Base-by-base conservation (phyloP, 23 tunicate genomes). In the Trididemnum clinides region DNA sequence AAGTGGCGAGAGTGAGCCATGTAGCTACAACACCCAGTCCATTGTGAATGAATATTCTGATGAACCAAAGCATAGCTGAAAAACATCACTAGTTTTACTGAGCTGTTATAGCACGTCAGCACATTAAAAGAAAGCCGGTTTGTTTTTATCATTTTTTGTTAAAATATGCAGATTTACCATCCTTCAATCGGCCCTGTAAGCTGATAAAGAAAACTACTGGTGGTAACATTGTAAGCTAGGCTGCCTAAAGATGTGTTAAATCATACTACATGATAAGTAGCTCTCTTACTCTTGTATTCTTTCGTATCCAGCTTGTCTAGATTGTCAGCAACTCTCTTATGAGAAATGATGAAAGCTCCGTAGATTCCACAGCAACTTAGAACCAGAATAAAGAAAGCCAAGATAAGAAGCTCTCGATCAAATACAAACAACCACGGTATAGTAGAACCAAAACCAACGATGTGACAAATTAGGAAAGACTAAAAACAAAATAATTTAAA, bases 1-100 rank as follows among this genome's bases (percentile, higher is more conserved):
- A 63, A 72, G 90, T 87, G 31, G 90, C 95, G 36, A 89, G 63
- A 0, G 95, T 90, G 18, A 90, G 39, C 95, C 95, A 90, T 1
- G 95, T 85, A 20, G 81, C 89, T 2, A 72, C 59, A 1, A 85
- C 15, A 22, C 82, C 76, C 22, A 78, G 50, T 33, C 95, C 95
- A 71, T 90, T 90, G 57, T 90, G 95, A 22, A 85, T 15, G 29
- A 90, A 27, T 34, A 90, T 90, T 69, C 95, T 64, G n/a, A 90
- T 83, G 33, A 80, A 62, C 95, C 95, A 90, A 0, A 59, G 69
- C 69, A 59, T 59, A 18, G 21, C 69, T 59, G 21, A 59, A 59
- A 59, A 44, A n/a, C n/a, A n/a, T n/a, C n/a, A n/a, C n/a, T n/a
- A n/a, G n/a, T n/a, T n/a, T n/a, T n/a, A n/a, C n/a, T n/a, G n/a